Evolutionary conservation across 2,797 vertebrate genomes (phyloP).

Genomic region (Lacerta agilis): DNA sequence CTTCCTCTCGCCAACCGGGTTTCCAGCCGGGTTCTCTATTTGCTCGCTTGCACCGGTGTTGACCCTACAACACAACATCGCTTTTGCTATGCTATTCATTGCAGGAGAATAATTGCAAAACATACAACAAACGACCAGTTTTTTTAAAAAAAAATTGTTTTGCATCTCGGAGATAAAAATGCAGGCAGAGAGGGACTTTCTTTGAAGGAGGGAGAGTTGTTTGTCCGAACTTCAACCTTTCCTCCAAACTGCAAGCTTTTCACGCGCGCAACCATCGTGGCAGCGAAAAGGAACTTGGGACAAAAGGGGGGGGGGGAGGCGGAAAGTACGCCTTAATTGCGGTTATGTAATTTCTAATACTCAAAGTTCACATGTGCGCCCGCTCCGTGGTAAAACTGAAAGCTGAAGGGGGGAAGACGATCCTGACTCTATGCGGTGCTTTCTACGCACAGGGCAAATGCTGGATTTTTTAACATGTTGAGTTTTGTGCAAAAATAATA

Average conservation of each 20-base stretch:
- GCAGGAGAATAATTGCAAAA: slow-evolving; percentile 46
- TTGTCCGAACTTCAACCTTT: slow-evolving; percentile 57
- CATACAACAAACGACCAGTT: neutral
- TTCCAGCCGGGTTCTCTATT: slow-evolving; percentile 31
- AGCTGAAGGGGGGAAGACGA: slow-evolving; percentile 48
- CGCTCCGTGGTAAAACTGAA: slow-evolving; percentile 54
- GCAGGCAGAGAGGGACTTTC: slow-evolving; percentile 39
- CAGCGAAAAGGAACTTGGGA: neutral
- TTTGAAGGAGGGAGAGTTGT: slow-evolving; percentile 40
- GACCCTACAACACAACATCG: slow-evolving; percentile 41
- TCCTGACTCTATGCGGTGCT: slow-evolving; percentile 16
- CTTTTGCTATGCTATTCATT: slow-evolving; percentile 48
- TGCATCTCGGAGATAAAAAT: slow-evolving; percentile 21
- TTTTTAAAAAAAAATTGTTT: neutral
- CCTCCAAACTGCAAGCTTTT: slow-evolving; percentile 37
- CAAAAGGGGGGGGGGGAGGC: neutral
- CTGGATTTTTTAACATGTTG: neutral
- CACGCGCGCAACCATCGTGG: too few species aligned
- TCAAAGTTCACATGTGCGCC: slow-evolving; percentile 57
- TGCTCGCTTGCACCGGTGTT: slow-evolving; percentile 38
- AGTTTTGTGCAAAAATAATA: neutral
- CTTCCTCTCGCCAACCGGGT: slow-evolving; percentile 40
- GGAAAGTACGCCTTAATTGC: neutral
- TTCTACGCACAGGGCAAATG: slow-evolving; percentile 22
- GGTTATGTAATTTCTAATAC: slow-evolving; percentile 39